These are phyloP conservation scores for Lasaia peninsularis DNA, from an alignment of 1,140 invertebrate species.

Conservation along the genomic window DNA sequence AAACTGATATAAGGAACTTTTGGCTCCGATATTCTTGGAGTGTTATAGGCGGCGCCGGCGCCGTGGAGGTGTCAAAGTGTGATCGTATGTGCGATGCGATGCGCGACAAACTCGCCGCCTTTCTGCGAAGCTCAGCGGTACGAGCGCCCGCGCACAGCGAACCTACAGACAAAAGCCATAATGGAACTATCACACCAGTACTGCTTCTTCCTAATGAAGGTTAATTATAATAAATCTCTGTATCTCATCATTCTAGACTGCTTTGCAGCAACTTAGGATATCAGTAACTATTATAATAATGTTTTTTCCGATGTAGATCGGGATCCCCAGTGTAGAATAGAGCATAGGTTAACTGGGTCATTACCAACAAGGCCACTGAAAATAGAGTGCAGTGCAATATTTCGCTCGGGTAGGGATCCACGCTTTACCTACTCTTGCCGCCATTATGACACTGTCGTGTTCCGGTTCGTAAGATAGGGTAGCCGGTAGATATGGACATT, in stretches of 20 bases:
- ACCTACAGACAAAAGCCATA: constrained; percentile 49
- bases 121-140: constrained; percentile 51
- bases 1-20: constrained; percentile 23
- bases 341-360: too few species aligned
- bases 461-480: too few species aligned
- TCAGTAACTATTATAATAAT: too few species aligned
- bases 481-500: too few species aligned
- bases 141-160: constrained; percentile 41
- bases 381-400: too few species aligned
- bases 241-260: not conserved
- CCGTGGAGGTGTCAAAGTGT: constrained; percentile 38
- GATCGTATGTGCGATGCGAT: constrained; percentile 64
- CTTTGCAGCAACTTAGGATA: too few species aligned
- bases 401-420: too few species aligned
- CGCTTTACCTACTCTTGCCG: too few species aligned
- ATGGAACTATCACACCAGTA: constrained; percentile 45
- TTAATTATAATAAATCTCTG: constrained; percentile 15
- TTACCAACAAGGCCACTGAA: too few species aligned
- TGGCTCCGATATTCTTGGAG: constrained; percentile 28
- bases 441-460: too few species aligned
- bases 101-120: constrained; percentile 61
- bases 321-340: too few species aligned
- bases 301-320: too few species aligned
- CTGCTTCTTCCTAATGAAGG: constrained; percentile 54
- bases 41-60: constrained; percentile 50